A percentile compares a stretch with the other conserved stretches of the same genome.
These are phyloP conservation scores for Drosophila cardini DNA, from an alignment of 1,140 invertebrate genomes.

Conservation along the genomic window DNA sequence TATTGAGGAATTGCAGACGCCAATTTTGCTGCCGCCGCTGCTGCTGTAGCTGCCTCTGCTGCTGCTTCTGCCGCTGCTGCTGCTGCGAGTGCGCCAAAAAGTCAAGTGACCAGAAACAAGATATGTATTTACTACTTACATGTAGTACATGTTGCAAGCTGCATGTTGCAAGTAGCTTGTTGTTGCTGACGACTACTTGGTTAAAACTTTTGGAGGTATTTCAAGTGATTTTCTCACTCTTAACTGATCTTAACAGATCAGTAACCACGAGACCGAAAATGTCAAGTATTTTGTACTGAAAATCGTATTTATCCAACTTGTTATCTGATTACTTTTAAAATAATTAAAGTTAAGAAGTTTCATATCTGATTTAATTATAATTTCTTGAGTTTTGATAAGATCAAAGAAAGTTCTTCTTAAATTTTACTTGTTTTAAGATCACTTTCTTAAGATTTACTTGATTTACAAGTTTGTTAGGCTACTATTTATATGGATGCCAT, in stretches of 20 bases:
- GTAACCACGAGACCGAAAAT: not conserved
- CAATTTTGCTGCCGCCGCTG: not conserved
- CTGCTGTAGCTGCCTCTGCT: conserved; percentile 11
- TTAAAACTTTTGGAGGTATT: not conserved
- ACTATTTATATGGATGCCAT: too few species aligned
- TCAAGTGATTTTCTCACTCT: conserved; percentile 4
- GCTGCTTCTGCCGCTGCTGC: too few species aligned
- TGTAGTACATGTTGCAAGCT: conserved; percentile 7
- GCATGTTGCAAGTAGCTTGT: conserved; percentile 1
- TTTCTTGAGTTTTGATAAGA: too few species aligned
- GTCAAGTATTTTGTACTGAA: not conserved
- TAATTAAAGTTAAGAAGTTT: too few species aligned
- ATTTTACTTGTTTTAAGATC: too few species aligned
- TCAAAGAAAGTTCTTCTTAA: too few species aligned
- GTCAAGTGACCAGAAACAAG: conserved; percentile 73
- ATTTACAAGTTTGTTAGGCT: too few species aligned
- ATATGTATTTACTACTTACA: not conserved
- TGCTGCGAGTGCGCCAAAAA: conserved; percentile 61
- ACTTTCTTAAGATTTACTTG: too few species aligned
- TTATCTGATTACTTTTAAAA: too few species aligned
- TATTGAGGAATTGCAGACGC: conserved; percentile 28
- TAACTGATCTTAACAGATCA: not conserved
- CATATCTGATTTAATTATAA: too few species aligned
- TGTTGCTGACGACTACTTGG: not conserved
- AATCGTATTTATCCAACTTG: too few species aligned